Conservation (phyloP, 2,888 invertebrate genomes). For the Acronicta alni region DNA sequence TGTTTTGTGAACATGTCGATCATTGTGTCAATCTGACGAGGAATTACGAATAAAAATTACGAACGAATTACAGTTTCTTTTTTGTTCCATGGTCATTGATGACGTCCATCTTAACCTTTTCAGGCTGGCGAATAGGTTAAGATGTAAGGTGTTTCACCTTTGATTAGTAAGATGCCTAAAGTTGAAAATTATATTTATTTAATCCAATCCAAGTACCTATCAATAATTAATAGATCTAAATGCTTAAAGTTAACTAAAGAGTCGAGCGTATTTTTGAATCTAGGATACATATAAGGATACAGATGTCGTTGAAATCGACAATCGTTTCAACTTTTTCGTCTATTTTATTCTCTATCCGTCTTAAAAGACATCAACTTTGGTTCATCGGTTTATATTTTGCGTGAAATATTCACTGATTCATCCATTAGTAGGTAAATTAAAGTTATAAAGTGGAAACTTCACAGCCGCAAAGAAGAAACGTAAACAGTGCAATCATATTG, state of each 20-base stretch:
- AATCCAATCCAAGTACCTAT: too few relatives aligned
- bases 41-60: slow-evolving; percentile 53
- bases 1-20: slow-evolving; percentile 82
- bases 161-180: too few relatives aligned
- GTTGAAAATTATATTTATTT: too few relatives aligned
- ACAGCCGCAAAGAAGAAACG: slow-evolving; percentile 27
- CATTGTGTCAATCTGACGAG: slow-evolving; percentile 67
- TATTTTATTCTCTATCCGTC: background rate
- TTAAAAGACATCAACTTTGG: slow-evolving; percentile 14
- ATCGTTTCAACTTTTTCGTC: too few relatives aligned
- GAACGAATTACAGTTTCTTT: slow-evolving; percentile 1
- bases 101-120: background rate
- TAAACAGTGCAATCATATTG: slow-evolving; percentile 43
- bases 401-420: slow-evolving; percentile 37
- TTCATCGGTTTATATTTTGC: slow-evolving; percentile 23
- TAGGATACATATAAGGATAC: too few relatives aligned
- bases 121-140: background rate
- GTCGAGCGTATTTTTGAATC: slow-evolving; percentile 8
- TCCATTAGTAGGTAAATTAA: slow-evolving; percentile 50
- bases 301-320: too few relatives aligned
- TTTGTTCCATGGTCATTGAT: slow-evolving; percentile 2
- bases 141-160: too few relatives aligned
- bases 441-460: slow-evolving; percentile 42
- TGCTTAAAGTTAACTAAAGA: slow-evolving; percentile 6
- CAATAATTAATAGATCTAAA: too few relatives aligned